Evolutionary conservation across 2,113 vertebrate species (phyloP).

Genomic region (Aix galericulata): DNA sequence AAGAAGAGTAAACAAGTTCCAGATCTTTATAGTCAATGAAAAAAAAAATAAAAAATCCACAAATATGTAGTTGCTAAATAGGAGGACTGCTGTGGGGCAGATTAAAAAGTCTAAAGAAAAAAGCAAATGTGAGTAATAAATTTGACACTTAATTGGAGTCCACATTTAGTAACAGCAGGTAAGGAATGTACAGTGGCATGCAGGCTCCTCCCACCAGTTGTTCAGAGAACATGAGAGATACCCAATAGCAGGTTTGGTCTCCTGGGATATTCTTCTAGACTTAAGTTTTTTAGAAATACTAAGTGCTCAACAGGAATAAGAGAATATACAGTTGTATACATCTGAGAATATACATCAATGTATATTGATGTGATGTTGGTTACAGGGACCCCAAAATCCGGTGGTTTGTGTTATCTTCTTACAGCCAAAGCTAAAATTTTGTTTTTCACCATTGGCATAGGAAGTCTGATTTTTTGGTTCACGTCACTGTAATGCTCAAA

Average conservation of each 20-base stretch:
- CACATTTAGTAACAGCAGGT: neutral
- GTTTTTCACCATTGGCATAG: neutral
- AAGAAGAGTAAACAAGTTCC: neutral
- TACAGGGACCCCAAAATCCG: neutral
- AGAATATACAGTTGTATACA: neutral
- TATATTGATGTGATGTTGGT: neutral
- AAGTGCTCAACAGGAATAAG: neutral
- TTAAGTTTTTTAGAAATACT: neutral
- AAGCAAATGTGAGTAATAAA: neutral
- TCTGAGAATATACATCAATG: too few species aligned
- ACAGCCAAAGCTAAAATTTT: neutral
- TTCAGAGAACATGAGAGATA: neutral
- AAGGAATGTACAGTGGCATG: neutral
- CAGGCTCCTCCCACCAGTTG: neutral
- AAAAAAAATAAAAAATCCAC: neutral
- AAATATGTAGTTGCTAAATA: neutral
- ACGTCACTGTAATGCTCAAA: neutral
- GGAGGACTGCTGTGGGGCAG: neutral
- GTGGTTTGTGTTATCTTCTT: neutral
- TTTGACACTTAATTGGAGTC: neutral
- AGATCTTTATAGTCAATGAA: neutral
- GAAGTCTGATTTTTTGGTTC: neutral
- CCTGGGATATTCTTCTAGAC: neutral
- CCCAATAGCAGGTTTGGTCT: neutral
- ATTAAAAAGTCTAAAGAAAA: conserved; percentile 4